A percentile compares a stretch with the other conserved stretches of the same genome.
Conservation (phyloP, 2,888 invertebrate species). For the Ochropacha duplaris region DNA sequence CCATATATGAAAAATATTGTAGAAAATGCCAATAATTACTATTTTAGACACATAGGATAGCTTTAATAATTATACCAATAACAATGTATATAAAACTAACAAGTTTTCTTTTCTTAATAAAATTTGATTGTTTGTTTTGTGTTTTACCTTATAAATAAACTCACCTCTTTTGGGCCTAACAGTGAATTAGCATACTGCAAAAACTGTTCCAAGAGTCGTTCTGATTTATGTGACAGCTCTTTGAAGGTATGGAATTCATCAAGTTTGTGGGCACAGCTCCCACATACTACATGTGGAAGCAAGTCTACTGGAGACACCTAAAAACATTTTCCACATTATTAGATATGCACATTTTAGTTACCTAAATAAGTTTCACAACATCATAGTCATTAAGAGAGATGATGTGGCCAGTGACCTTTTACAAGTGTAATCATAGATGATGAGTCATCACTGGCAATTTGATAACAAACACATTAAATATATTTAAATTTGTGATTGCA, state of each 20-base stretch:
- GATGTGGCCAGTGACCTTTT: slow-evolving; percentile 76
- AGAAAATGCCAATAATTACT: background rate
- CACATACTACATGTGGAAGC: slow-evolving; percentile 90
- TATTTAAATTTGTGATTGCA: background rate
- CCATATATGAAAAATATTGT: background rate
- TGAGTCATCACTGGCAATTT: slow-evolving; percentile 68
- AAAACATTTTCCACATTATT: slow-evolving; percentile 55
- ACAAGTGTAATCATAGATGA: slow-evolving; percentile 71
- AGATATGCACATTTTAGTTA: slow-evolving; percentile 16
- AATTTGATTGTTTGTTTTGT: slow-evolving; percentile 15
- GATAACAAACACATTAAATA: slow-evolving; percentile 52
- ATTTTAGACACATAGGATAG: background rate
- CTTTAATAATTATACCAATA: slow-evolving; percentile 9
- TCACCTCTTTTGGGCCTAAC: slow-evolving; percentile 86
- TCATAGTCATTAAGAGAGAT: slow-evolving; percentile 54
- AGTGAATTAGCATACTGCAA: slow-evolving; percentile 87
- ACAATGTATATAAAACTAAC: slow-evolving; percentile 12
- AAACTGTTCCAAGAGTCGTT: slow-evolving; percentile 89
- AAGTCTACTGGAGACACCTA: slow-evolving; percentile 90
- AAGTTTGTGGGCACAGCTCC: slow-evolving; percentile 89
- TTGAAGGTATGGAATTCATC: slow-evolving; percentile 90
- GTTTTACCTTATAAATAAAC: slow-evolving; percentile 30
- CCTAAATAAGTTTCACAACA: slow-evolving; percentile 47
- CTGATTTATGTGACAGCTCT: slow-evolving; percentile 89
- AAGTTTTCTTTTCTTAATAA: slow-evolving; percentile 17